phyloP scores from a whole-genome alignment of 2,888 invertebrate species.

The Drosophila basisetae region DNA sequence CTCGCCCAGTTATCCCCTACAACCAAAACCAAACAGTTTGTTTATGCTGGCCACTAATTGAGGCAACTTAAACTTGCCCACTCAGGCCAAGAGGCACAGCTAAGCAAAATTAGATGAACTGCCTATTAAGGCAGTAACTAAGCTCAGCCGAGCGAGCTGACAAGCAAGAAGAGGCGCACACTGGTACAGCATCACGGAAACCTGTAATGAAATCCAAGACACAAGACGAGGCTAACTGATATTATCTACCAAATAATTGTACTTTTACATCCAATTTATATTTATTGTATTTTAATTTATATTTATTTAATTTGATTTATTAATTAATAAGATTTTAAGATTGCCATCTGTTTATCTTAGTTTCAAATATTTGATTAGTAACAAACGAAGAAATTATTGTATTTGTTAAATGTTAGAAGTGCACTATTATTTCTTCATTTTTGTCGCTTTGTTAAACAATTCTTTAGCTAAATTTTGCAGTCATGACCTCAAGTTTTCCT shows the following conservation, averaged over 20 bases:
- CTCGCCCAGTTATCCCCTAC: constrained; percentile 22
- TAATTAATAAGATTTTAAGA: not conserved
- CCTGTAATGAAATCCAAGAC: not conserved
- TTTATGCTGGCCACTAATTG: constrained; percentile 61
- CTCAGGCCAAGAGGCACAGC: constrained; percentile 29
- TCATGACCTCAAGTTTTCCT: not conserved
- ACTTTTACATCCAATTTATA: not conserved
- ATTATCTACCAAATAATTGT: not conserved
- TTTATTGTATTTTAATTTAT: not conserved
- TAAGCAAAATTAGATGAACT: constrained; percentile 30
- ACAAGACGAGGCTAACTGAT: not conserved
- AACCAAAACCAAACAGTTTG: constrained; percentile 30
- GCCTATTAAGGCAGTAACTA: constrained; percentile 15
- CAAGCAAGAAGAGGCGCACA: constrained; percentile 5
- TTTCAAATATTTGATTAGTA: not conserved
- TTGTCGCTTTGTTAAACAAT: not conserved
- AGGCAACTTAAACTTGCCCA: constrained; percentile 64
- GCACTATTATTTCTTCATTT: not conserved
- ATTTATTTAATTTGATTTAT: not conserved
- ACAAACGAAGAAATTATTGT: too few species aligned
- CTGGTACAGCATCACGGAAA: not conserved
- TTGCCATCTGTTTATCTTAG: not conserved
- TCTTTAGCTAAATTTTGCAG: not conserved
- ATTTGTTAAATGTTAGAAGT: not conserved
- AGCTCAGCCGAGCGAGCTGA: constrained; percentile 7